These are phyloP conservation scores for Ceratothoa steindachneri DNA, from an alignment of 2,888 invertebrate species.

Conservation along the genomic window DNA sequence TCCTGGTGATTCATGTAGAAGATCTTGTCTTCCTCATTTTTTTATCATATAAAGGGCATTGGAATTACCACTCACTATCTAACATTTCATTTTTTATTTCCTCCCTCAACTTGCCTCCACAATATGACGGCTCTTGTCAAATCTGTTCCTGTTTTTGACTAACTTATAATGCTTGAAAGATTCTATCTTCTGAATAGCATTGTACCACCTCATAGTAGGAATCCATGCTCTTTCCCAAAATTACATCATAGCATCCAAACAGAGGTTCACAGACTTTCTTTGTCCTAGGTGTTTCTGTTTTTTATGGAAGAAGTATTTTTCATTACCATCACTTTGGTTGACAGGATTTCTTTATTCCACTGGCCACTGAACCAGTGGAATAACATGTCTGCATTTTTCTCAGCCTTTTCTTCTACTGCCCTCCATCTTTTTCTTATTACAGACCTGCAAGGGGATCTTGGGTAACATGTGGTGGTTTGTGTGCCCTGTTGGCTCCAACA, in stretches of 20 bases:
- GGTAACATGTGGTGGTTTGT: too few relatives aligned
- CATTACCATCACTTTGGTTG: not conserved
- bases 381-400: not conserved
- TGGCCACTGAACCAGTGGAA: not conserved
- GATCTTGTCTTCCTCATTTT: not conserved
- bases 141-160: not conserved
- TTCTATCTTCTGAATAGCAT: not conserved
- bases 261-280: constrained; percentile 3
- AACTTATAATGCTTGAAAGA: not conserved
- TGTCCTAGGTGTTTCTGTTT: constrained; percentile 3
- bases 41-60: constrained; percentile 1
- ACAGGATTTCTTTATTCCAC: not conserved
- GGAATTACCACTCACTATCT: constrained; percentile 7
- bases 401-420: too few relatives aligned
- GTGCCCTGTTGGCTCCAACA: too few relatives aligned
- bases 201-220: not conserved
- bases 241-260: not conserved
- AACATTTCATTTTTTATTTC: constrained; percentile 4
- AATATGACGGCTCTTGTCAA: not conserved
- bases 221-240: constrained; percentile 10
- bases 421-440: too few relatives aligned
- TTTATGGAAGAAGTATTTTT: constrained; percentile 6
- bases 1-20: not conserved
- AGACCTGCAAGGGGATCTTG: too few relatives aligned
- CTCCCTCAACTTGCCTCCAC: not conserved